These are phyloP conservation scores for Nineta flava DNA, from an alignment of 2,888 invertebrate genomes.

Conservation along the genomic window DNA sequence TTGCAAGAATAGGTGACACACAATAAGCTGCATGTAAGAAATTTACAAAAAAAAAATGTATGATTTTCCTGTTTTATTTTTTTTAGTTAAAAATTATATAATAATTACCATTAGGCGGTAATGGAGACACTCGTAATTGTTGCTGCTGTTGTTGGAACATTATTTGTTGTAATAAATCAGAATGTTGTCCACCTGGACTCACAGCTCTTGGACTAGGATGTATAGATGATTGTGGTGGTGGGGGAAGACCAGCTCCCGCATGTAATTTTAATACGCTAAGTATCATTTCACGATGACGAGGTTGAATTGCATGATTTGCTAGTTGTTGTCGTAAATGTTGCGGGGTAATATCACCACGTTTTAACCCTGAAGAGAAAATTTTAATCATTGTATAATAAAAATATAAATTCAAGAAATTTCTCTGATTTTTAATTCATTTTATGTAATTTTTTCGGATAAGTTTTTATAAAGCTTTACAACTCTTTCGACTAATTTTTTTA, in stretches of 20 bases:
- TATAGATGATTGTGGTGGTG: not conserved
- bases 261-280: conserved; percentile 43
- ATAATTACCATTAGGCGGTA: conserved; percentile 40
- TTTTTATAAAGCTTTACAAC: no score
- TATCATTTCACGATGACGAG: conserved; percentile 55
- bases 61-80: not conserved
- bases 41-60: not conserved
- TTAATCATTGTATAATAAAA: not conserved
- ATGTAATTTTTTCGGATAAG: not conserved
- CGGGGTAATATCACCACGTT: conserved; percentile 60
- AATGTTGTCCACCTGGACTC: conserved; percentile 26
- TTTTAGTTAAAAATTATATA: not conserved
- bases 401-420: not conserved
- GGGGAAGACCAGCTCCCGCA: conserved; percentile 1
- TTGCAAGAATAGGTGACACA: conserved; percentile 50
- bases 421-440: no score
- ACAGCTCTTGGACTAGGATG: conserved; percentile 20
- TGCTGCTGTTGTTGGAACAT: conserved; percentile 31
- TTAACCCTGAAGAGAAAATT: conserved; percentile 49
- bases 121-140: conserved; percentile 42
- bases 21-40: conserved; percentile 52
- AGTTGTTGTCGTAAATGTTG: conserved; percentile 63
- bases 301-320: conserved; percentile 54
- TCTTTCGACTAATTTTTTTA: no score
- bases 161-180: conserved; percentile 29